These are phyloP conservation scores for Bombycilla garrulus DNA, from an alignment of 2,113 vertebrate genomes.

Conservation along the genomic window DNA sequence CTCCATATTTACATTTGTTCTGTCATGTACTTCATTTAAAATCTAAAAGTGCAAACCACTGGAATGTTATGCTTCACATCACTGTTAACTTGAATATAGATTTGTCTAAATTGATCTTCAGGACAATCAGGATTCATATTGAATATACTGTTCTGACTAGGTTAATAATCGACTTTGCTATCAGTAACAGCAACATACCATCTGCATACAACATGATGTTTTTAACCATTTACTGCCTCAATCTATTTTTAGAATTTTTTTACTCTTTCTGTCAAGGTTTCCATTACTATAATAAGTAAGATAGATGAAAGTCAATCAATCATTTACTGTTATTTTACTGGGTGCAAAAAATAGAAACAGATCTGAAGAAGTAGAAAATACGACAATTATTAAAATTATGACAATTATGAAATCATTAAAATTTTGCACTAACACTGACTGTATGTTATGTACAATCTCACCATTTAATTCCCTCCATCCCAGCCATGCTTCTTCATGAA, in stretches of 20 bases:
- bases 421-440: background rate
- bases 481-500: background rate
- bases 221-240: background rate
- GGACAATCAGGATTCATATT: background rate
- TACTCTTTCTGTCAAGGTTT: background rate
- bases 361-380: background rate
- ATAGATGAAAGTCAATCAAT: background rate
- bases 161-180: background rate
- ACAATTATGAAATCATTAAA: background rate
- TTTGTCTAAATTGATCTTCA: background rate
- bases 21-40: background rate
- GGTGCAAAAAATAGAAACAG: background rate
- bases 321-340: background rate
- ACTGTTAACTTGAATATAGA: background rate
- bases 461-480: background rate
- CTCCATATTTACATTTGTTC: background rate
- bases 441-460: background rate
- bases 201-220: background rate
- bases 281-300: background rate
- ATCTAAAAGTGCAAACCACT: background rate
- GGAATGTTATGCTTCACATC: background rate
- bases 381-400: background rate
- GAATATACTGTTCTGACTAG: background rate
- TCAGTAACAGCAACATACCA: background rate
- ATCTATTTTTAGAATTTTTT: background rate